Percentiles rank a stretch among this genome's conserved stretches.
Evolutionary conservation across 1,140 invertebrate species (phyloP).

Genomic region (Pseudoatta argentina): DNA sequence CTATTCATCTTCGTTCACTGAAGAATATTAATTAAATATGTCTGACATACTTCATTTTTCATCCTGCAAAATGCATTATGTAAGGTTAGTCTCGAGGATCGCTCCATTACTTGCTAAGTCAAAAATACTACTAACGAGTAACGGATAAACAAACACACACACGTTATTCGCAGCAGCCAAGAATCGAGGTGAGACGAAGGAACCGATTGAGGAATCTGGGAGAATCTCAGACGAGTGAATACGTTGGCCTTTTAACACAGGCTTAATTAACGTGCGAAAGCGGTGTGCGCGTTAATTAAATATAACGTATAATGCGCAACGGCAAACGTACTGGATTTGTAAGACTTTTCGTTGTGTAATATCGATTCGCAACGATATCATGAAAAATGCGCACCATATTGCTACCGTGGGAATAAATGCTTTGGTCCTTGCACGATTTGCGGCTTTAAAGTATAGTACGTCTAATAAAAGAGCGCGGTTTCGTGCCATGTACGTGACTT

Average conservation of each 20-base stretch:
- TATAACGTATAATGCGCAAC: constrained; percentile 13
- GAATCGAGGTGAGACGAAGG: not conserved
- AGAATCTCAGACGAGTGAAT: not conserved
- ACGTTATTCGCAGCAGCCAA: not conserved
- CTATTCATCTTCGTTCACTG: constrained; percentile 86
- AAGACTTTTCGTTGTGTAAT: constrained; percentile 31
- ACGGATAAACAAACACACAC: not conserved
- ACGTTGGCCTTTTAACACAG: not conserved
- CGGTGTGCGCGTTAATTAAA: not conserved
- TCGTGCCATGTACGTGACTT: not conserved
- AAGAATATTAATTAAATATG: constrained; percentile 77
- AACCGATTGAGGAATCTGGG: not conserved
- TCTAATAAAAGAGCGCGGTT: not conserved
- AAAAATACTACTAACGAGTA: not conserved
- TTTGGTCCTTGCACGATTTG: not conserved
- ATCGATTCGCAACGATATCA: constrained; percentile 39
- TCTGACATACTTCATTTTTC: constrained; percentile 80
- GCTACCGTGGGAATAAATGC: not conserved
- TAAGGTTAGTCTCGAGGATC: constrained; percentile 25
- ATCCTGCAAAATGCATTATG: constrained; percentile 77
- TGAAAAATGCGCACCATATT: constrained; percentile 33
- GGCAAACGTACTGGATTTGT: constrained; percentile 4
- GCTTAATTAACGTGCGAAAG: constrained; percentile 21
- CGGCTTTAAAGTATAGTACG: not conserved
- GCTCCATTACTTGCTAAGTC: not conserved